phyloP scores from a whole-genome alignment of 2,888 invertebrate species.

The Eupithecia centaureata region DNA sequence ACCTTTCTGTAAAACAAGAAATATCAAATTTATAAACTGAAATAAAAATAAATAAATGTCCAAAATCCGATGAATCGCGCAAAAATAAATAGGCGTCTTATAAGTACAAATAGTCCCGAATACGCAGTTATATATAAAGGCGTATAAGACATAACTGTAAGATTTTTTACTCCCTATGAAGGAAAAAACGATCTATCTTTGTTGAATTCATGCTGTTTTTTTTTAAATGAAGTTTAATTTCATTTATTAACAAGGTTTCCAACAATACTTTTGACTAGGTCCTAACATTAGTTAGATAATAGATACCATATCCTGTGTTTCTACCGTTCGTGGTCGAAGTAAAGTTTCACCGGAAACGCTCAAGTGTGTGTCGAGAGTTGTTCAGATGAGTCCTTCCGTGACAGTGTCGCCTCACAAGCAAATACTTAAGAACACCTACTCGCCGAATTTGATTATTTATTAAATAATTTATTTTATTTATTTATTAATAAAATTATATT shows the following conservation, averaged over 20 bases:
- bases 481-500: too few relatives aligned
- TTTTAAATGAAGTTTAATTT: too few relatives aligned
- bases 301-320: too few relatives aligned
- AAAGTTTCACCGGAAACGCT: neutral
- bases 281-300: neutral
- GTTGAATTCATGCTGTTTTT: too few relatives aligned
- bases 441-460: too few relatives aligned
- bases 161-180: too few relatives aligned
- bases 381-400: neutral
- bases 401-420: too few relatives aligned
- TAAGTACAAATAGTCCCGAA: neutral
- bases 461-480: too few relatives aligned
- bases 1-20: constrained; percentile 12
- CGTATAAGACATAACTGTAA: too few relatives aligned
- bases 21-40: neutral
- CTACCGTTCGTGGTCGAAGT: neutral
- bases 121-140: neutral
- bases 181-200: too few relatives aligned
- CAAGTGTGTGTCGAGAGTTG: neutral
- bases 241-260: neutral
- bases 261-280: neutral
- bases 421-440: too few relatives aligned
- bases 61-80: neutral
- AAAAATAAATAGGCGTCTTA: neutral
- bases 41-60: neutral